Evolutionary conservation across 23 tunicate genomes (phyloP).

Genomic region (Oikopleura vanhoeffeni): DNA sequence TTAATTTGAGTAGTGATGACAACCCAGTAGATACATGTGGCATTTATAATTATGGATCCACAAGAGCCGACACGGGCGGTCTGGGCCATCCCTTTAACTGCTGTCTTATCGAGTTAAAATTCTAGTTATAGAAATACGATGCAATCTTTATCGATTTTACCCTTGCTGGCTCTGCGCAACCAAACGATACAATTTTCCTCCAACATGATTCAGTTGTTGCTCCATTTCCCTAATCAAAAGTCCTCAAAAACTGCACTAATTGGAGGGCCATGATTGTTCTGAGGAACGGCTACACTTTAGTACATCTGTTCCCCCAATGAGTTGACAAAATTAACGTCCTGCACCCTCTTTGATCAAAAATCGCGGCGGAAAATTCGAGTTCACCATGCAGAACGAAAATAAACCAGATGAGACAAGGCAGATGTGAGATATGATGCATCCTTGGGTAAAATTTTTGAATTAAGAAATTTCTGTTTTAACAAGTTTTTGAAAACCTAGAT

Average conservation of each 20-base stretch:
- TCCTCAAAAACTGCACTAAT: not conserved
- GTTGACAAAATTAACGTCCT: slow-evolving; percentile 3
- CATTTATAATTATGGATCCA: too few relatives aligned
- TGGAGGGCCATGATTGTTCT: slow-evolving; percentile 9
- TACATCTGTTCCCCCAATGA: not conserved
- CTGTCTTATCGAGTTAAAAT: too few relatives aligned
- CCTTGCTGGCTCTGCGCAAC: not conserved
- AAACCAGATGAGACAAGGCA: not conserved
- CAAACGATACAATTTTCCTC: not conserved
- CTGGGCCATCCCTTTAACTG: too few relatives aligned
- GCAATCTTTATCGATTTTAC: too few relatives aligned
- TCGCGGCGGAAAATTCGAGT: not conserved
- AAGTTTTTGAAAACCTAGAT: too few relatives aligned
- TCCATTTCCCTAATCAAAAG: not conserved
- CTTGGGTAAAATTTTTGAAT: too few relatives aligned
- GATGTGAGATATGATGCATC: too few relatives aligned
- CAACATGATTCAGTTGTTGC: not conserved
- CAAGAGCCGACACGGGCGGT: too few relatives aligned
- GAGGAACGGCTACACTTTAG: not conserved
- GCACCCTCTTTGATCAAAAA: not conserved
- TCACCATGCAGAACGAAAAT: not conserved
- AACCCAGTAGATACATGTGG: too few relatives aligned
- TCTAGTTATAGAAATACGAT: too few relatives aligned
- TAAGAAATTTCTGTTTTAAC: too few relatives aligned
- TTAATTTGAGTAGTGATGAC: too few relatives aligned